These are phyloP conservation scores for Gopherus flavomarginatus DNA, from an alignment of 2,113 vertebrate genomes.

Conservation along the genomic window DNA sequence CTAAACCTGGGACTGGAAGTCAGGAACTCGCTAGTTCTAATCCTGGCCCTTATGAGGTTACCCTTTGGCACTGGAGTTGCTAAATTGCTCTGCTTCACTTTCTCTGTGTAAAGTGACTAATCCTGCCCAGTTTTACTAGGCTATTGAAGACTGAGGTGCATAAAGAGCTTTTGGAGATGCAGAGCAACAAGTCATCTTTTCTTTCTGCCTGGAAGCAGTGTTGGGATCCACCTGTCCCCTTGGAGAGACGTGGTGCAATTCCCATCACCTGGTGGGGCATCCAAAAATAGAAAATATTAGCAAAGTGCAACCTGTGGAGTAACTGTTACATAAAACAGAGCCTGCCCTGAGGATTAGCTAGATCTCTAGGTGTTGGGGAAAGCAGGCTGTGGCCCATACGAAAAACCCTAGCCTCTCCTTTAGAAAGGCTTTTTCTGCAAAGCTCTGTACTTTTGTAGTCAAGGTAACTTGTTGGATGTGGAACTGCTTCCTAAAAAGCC, in stretches of 20 bases:
- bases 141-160: neutral
- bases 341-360: too few species aligned
- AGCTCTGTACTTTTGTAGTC: neutral
- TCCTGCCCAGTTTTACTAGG: neutral
- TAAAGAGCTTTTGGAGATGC: neutral
- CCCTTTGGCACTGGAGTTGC: neutral
- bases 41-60: neutral
- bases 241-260: too few species aligned
- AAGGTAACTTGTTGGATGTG: neutral
- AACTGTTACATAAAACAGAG: too few species aligned
- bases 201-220: neutral
- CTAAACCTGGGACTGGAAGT: neutral
- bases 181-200: neutral
- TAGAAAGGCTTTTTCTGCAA: neutral
- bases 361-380: neutral
- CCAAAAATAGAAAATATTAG: neutral
- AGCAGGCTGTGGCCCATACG: neutral
- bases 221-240: too few species aligned
- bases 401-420: neutral
- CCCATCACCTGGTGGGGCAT: too few species aligned
- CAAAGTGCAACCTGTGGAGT: neutral
- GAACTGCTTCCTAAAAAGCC: neutral
- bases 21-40: neutral
- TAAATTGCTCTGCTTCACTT: neutral
- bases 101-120: neutral